Conservation (phyloP, 2,113 vertebrate species). For the Naja naja region DNA sequence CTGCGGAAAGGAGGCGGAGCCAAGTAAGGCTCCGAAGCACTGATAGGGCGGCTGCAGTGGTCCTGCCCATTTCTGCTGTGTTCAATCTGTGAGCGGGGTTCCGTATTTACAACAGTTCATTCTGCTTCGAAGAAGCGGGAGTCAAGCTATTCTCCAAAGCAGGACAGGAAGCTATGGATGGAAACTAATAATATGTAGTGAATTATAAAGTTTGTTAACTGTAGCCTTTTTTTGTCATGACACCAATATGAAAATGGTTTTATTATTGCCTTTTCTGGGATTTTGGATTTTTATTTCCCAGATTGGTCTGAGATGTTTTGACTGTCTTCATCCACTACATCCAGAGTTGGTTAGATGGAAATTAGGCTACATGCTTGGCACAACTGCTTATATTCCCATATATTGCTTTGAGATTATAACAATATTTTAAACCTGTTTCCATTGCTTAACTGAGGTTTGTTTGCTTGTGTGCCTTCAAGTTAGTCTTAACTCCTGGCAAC, state of each 20-base stretch:
- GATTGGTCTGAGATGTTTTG: neutral
- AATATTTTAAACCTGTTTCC: neutral
- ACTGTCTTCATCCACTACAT: neutral
- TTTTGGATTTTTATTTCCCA: neutral
- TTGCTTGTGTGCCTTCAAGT: neutral
- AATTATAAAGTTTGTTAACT: neutral
- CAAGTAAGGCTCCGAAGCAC: neutral
- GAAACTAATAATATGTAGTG: neutral
- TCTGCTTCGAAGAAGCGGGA: no score
- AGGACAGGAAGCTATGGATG: no score
- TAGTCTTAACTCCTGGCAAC: neutral
- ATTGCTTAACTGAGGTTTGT: neutral
- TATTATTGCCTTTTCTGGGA: neutral
- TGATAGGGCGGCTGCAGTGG: neutral
- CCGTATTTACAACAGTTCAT: neutral
- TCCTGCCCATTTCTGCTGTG: neutral
- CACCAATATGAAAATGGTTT: neutral
- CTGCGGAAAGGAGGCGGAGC: neutral
- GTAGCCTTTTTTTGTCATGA: neutral
- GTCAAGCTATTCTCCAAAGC: no score
- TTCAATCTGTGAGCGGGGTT: neutral
- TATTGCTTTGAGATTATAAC: neutral
- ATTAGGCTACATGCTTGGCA: neutral
- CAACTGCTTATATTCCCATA: neutral
- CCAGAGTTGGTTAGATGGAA: neutral